Evolutionary conservation across 2,888 invertebrate genomes (phyloP).

Genomic region (Tanypteryx hageni): DNA sequence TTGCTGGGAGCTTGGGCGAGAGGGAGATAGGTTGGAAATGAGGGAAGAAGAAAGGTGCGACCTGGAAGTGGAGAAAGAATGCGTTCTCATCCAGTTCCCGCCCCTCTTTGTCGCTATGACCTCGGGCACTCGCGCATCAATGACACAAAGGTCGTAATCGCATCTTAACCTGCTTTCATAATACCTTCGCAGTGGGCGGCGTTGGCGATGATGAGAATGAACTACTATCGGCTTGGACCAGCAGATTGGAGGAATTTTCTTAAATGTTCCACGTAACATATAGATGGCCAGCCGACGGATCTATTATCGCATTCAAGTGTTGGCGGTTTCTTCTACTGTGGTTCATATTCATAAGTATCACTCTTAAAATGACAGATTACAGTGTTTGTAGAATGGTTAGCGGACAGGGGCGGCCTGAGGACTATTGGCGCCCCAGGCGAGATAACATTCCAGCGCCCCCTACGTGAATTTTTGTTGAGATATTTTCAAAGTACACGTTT

Average conservation of each 20-base stretch:
- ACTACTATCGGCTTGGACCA: too few relatives aligned
- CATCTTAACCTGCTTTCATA: conserved; percentile 19
- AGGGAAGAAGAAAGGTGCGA: neutral
- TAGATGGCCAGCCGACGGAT: neutral
- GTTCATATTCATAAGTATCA: too few relatives aligned
- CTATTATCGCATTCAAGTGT: neutral
- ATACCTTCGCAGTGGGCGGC: neutral
- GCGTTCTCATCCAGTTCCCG: neutral
- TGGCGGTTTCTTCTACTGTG: neutral
- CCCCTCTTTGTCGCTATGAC: neutral
- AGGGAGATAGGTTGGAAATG: too few relatives aligned
- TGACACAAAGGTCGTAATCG: conserved; percentile 24
- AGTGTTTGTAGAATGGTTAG: too few relatives aligned
- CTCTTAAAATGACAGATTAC: too few relatives aligned
- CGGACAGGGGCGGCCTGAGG: too few relatives aligned
- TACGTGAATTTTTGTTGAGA: too few relatives aligned
- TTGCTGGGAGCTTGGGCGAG: too few relatives aligned
- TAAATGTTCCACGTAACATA: neutral
- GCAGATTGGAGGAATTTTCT: neutral
- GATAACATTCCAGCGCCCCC: too few relatives aligned
- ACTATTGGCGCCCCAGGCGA: too few relatives aligned
- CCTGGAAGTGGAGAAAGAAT: neutral
- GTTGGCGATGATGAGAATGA: neutral
- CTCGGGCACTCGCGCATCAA: neutral
- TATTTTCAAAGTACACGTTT: too few relatives aligned